Evolutionary conservation across 2,888 invertebrate species (phyloP).

Genomic region (Byasa hedistus): DNA sequence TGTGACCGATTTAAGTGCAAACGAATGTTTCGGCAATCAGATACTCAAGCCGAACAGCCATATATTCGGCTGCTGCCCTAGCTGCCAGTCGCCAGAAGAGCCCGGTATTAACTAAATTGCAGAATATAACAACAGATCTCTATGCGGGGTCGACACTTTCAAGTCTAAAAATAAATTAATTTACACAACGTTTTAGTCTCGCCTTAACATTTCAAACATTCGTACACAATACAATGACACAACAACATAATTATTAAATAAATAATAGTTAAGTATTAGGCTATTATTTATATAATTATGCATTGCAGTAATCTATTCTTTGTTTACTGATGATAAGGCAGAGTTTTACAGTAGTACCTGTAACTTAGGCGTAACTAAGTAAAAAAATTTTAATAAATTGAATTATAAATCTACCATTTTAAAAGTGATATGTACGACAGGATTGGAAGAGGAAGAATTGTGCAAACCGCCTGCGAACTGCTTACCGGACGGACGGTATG

Average conservation of each 20-base stretch:
- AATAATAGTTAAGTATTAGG: too few species aligned
- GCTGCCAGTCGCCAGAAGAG: slow-evolving; percentile 50
- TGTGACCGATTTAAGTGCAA: slow-evolving; percentile 56
- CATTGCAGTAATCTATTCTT: too few species aligned
- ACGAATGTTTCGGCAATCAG: slow-evolving; percentile 49
- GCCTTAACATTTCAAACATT: too few species aligned
- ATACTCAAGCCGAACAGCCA: slow-evolving; percentile 48
- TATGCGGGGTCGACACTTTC: slow-evolving; percentile 27
- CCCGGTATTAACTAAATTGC: slow-evolving; percentile 30
- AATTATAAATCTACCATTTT: too few species aligned
- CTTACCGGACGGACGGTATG: slow-evolving; percentile 78
- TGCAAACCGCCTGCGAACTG: slow-evolving; percentile 66
- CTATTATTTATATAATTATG: too few species aligned
- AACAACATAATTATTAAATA: too few species aligned
- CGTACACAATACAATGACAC: too few species aligned
- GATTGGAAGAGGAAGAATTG: slow-evolving; percentile 32
- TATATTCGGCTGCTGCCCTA: slow-evolving; percentile 70
- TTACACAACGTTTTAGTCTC: slow-evolving; percentile 7
- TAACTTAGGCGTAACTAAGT: too few species aligned
- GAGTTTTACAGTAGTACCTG: too few species aligned
- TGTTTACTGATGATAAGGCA: too few species aligned
- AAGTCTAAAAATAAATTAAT: slow-evolving; percentile 25
- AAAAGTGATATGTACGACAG: slow-evolving; percentile 1
- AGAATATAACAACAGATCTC: slow-evolving; percentile 26
- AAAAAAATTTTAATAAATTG: too few species aligned